Conservation (phyloP, 2,113 vertebrate species). For the Scartelaos histophorus region DNA sequence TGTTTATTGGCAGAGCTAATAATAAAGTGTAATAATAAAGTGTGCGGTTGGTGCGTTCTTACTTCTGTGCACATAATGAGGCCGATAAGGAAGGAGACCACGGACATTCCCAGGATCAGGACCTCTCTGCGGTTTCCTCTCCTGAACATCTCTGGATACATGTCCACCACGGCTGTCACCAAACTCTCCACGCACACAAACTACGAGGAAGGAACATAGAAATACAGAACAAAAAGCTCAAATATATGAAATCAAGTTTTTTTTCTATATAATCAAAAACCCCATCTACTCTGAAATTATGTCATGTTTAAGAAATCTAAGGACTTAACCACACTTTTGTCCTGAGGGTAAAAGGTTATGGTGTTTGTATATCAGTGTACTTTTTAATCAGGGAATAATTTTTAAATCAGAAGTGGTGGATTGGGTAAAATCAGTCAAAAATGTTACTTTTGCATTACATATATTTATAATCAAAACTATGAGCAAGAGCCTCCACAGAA, state of each 20-base stretch:
- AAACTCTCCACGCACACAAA: slow-evolving; percentile 98
- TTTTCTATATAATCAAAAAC: no score
- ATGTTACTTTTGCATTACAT: no score
- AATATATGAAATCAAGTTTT: no score
- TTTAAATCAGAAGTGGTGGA: no score
- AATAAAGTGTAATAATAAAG: neutral
- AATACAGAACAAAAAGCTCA: no score
- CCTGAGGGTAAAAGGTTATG: no score
- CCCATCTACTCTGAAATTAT: neutral
- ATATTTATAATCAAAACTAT: no score
- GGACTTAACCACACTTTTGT: neutral
- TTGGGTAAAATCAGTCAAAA: no score
- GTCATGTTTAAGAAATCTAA: neutral
- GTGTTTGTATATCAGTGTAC: no score
- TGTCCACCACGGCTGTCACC: slow-evolving; percentile 95
- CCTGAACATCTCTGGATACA: slow-evolving; percentile 96
- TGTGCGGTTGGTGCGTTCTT: slow-evolving; percentile 47
- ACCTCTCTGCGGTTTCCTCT: slow-evolving; percentile 92
- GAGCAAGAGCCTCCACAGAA: no score
- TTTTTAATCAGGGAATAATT: no score
- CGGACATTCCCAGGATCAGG: slow-evolving; percentile 89
- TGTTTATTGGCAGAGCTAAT: neutral
- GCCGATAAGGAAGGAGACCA: slow-evolving; percentile 89
- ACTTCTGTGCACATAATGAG: slow-evolving; percentile 97
- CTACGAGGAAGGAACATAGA: slow-evolving; percentile 63